These are phyloP conservation scores for Elysia crispata DNA, from an alignment of 2,888 invertebrate species.

Conservation along the genomic window DNA sequence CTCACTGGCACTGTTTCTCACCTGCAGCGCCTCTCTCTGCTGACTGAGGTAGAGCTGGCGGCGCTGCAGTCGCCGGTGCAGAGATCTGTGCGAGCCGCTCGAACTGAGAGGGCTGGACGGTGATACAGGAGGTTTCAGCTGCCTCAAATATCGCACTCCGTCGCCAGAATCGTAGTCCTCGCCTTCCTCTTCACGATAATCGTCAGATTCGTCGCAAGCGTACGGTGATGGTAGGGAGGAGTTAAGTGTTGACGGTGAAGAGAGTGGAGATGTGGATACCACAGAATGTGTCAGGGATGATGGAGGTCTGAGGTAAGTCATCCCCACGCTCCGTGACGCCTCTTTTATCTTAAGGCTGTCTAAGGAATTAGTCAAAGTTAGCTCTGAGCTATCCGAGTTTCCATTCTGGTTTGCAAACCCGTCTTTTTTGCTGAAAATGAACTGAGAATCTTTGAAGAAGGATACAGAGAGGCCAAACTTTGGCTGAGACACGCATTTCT, in stretches of 20 bases:
- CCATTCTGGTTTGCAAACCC: too few relatives aligned
- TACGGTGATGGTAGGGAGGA: not conserved
- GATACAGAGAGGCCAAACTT: too few relatives aligned
- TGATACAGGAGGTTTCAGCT: conserved; percentile 18
- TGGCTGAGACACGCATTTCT: too few relatives aligned
- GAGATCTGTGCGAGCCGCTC: conserved; percentile 30
- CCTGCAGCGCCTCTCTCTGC: conserved; percentile 30
- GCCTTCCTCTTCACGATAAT: conserved; percentile 40
- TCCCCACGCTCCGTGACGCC: not conserved
- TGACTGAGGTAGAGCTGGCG: conserved; percentile 35
- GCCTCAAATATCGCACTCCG: not conserved
- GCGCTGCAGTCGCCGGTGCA: conserved; percentile 39
- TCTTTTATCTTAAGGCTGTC: too few relatives aligned
- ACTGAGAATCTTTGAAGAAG: too few relatives aligned
- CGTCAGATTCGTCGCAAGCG: not conserved
- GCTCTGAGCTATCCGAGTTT: too few relatives aligned
- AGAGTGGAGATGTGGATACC: conserved; percentile 15
- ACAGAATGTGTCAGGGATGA: not conserved
- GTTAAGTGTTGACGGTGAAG: not conserved
- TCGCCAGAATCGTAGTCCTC: conserved; percentile 38
- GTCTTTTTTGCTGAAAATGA: too few relatives aligned
- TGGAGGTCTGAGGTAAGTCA: conserved; percentile 19
- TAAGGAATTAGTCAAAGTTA: too few relatives aligned
- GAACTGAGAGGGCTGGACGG: conserved; percentile 15
- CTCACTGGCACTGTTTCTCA: not conserved